These are phyloP conservation scores for Babyrousa celebensis DNA, from an alignment of 2,797 vertebrate species.

Conservation along the genomic window DNA sequence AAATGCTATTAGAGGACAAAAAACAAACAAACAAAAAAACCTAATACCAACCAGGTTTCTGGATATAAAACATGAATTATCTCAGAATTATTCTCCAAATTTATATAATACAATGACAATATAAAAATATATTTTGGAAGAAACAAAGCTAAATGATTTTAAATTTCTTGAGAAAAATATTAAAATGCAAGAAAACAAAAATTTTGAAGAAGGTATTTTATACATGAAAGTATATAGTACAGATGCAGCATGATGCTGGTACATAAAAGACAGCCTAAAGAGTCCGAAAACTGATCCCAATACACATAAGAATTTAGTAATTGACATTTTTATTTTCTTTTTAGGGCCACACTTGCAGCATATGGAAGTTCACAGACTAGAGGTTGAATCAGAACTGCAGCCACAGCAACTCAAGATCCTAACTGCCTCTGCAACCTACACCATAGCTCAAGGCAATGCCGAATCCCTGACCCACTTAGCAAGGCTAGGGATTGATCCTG, in stretches of 20 bases:
- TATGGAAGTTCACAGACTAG: too few relatives aligned
- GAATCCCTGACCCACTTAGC: too few relatives aligned
- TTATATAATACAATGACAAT: neutral
- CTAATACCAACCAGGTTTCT: neutral
- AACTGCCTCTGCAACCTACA: too few relatives aligned
- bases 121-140: neutral
- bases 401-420: too few relatives aligned
- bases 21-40: neutral
- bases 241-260: neutral
- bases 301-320: neutral
- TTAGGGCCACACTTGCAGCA: too few relatives aligned
- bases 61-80: neutral
- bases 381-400: too few relatives aligned
- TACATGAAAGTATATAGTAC: neutral
- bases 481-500: too few relatives aligned
- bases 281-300: neutral
- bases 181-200: conserved; percentile 18
- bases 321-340: too few relatives aligned
- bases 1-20: neutral
- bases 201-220: neutral
- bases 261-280: neutral
- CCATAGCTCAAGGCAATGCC: too few relatives aligned
- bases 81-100: neutral
- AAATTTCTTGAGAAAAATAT: conserved; percentile 22
- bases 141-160: neutral